Percentiles rank a stretch among this genome's conserved stretches.
Evolutionary conservation across 2,797 vertebrate species (phyloP).

Genomic region (Rhincodon typus): DNA sequence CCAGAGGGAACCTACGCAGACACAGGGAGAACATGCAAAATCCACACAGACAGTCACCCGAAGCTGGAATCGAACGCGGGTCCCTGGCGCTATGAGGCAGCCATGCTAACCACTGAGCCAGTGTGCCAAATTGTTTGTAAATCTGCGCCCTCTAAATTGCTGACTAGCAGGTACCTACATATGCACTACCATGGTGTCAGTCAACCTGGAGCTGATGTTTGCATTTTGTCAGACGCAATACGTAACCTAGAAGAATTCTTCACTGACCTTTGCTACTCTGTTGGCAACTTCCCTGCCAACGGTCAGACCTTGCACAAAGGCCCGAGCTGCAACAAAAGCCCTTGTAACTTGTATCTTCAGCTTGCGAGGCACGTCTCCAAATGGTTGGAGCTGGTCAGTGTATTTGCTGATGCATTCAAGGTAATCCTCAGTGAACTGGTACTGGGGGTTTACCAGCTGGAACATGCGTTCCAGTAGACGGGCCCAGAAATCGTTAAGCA

Average conservation of each 20-base stretch:
- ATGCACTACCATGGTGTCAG: background rate
- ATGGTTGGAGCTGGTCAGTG: conserved; percentile 90
- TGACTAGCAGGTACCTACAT: background rate
- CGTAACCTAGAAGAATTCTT: background rate
- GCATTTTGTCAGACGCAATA: background rate
- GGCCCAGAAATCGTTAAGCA: conserved; percentile 96
- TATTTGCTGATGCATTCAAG: conserved; percentile 95
- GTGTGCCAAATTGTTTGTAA: background rate
- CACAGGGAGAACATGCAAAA: too few relatives aligned
- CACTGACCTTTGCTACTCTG: conserved; percentile 87
- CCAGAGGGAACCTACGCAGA: too few relatives aligned
- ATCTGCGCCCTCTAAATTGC: background rate
- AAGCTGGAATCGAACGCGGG: too few relatives aligned
- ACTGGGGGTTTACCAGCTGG: conserved; percentile 91
- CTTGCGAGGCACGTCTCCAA: conserved; percentile 91
- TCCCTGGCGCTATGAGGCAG: too few relatives aligned
- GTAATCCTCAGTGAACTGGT: conserved; percentile 92
- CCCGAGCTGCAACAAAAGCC: conserved; percentile 86
- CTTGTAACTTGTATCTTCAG: conserved; percentile 89
- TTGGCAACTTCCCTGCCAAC: conserved; percentile 92
- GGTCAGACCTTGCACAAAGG: conserved; percentile 91
- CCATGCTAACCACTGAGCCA: too few relatives aligned
- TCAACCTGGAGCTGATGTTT: background rate
- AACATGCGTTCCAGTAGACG: conserved; percentile 96
- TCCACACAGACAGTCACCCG: too few relatives aligned